A percentile compares a stretch with the other conserved stretches of the same genome.
phyloP scores from a whole-genome alignment of 2,888 invertebrate species.

The Spisula subtruncata region DNA sequence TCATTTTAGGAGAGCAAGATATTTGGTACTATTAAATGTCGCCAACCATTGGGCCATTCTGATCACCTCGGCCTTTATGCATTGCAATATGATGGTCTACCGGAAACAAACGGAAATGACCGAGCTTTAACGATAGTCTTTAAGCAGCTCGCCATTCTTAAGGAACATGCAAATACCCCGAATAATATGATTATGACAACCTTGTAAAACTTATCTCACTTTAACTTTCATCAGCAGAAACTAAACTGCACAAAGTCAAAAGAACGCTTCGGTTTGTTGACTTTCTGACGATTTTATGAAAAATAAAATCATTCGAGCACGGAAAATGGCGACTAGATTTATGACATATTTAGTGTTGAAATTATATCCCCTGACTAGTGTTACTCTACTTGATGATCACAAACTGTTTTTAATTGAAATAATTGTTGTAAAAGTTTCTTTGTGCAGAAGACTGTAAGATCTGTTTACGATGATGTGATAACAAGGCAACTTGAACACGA shows the following conservation, averaged over 20 bases:
- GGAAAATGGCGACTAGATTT: conserved; percentile 51
- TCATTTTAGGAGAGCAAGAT: too few relatives aligned
- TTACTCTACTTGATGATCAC: conserved; percentile 11
- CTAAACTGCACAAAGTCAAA: conserved; percentile 31
- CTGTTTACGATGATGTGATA: background rate
- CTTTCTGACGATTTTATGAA: conserved; percentile 57
- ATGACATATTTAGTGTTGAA: conserved; percentile 54
- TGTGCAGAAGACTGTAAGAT: conserved; percentile 27
- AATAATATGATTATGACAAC: background rate
- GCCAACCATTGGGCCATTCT: too few relatives aligned
- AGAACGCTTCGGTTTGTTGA: conserved; percentile 47
- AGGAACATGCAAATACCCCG: background rate
- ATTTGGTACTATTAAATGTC: too few relatives aligned
- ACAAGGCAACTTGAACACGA: background rate
- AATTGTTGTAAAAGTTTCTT: conserved; percentile 29
- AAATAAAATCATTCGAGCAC: conserved; percentile 40
- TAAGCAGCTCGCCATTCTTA: background rate
- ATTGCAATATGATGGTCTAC: too few relatives aligned
- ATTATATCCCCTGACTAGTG: conserved; percentile 32
- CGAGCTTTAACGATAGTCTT: too few relatives aligned
- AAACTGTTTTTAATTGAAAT: conserved; percentile 43
- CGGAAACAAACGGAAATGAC: too few relatives aligned
- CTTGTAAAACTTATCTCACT: background rate
- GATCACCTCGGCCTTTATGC: too few relatives aligned
- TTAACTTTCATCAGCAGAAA: conserved; percentile 7